Evolutionary conservation across 2,888 invertebrate species (phyloP), one percentile per base, ranked within the genome.

Genomic region (Zele albiditarsus): DNA sequence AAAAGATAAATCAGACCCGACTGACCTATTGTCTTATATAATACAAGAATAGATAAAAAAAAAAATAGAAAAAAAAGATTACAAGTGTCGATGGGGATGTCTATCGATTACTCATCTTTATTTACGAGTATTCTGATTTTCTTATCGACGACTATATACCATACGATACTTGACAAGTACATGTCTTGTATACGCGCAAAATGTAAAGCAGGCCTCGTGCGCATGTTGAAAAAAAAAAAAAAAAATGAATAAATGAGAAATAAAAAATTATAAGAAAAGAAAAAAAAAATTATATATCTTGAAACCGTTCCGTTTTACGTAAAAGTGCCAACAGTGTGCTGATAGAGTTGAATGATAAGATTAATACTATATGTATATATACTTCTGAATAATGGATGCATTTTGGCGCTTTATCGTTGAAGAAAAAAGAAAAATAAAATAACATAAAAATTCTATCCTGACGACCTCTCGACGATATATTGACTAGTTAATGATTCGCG

Each of bases 311-410:
- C 23, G 74, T 49, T 71, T 78, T 78, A 78, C 79, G 79, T 78
- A 79, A 79, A 78, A 74, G 75, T 77, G 74, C 69, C 73, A 75
- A 66, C 70, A 53, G 75, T 53, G 20, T 53, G n/a, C 53, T 62
- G 78, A 79, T 77, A 79, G 67, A 74, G 68, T 66, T 71, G 76
- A 49, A 57, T 67, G 79, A 79, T 78, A 79, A 78, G 75, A 28
- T 53, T 31, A 23, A 23, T 33, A 27, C 66, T 65, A 71, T 69
- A 71, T 12, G 71, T 78, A 49, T 71, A 60, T 49, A 68, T 16
- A 49, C 60, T 70, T 67, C 72, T 86, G 86, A 86, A 87, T 87
- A 86, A 87, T 87, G 85, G 81, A 87, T 86, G 83, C 80, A 80
- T 79, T 82, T 83, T 78, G 82, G 79, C 74, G 80, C 83, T 86